Percentiles rank a stretch among this genome's conserved stretches.
Conservation (phyloP, 2,797 vertebrate genomes). For the Selene dorsalis region DNA sequence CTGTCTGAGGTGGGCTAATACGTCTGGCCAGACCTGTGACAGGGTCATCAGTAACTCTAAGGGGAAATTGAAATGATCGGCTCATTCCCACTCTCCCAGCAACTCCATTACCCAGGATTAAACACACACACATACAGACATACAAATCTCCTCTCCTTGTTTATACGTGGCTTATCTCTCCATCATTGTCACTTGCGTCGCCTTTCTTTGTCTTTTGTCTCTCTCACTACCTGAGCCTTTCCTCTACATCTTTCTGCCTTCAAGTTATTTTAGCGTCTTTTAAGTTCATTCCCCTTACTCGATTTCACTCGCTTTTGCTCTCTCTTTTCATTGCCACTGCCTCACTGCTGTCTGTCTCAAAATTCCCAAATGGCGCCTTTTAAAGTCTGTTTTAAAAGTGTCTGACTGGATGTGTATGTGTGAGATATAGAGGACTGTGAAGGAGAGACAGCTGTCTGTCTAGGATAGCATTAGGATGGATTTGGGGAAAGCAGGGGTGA, state of each 20-base stretch:
- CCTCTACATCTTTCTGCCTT: constrained; percentile 21
- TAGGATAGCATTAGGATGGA: constrained; percentile 34
- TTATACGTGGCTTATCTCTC: constrained; percentile 28
- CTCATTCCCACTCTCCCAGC: constrained; percentile 63
- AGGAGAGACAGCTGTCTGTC: constrained; percentile 33
- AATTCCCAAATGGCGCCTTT: constrained; percentile 31
- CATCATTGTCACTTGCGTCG: constrained; percentile 35
- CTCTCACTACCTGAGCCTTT: constrained; percentile 33
- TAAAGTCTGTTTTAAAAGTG: constrained; percentile 32
- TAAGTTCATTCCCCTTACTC: not conserved
- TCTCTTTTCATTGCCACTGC: constrained; percentile 14
- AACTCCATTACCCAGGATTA: constrained; percentile 63
- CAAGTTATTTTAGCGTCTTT: constrained; percentile 29
- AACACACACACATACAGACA: constrained; percentile 21
- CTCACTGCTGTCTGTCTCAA: constrained; percentile 19
- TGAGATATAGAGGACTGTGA: constrained; percentile 12
- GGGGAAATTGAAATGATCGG: constrained; percentile 69
- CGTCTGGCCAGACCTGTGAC: constrained; percentile 48
- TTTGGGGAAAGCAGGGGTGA: constrained; percentile 49
- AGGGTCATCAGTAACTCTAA: constrained; percentile 64
- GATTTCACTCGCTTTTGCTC: constrained; percentile 8
- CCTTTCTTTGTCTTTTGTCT: constrained; percentile 31
- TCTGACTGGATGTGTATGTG: constrained; percentile 31
- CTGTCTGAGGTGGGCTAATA: constrained; percentile 41
- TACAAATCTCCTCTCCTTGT: constrained; percentile 9